These are phyloP conservation scores for Parazoanthus swiftii DNA, from an alignment of 92 coral and sea anemone genomes.

Conservation along the genomic window DNA sequence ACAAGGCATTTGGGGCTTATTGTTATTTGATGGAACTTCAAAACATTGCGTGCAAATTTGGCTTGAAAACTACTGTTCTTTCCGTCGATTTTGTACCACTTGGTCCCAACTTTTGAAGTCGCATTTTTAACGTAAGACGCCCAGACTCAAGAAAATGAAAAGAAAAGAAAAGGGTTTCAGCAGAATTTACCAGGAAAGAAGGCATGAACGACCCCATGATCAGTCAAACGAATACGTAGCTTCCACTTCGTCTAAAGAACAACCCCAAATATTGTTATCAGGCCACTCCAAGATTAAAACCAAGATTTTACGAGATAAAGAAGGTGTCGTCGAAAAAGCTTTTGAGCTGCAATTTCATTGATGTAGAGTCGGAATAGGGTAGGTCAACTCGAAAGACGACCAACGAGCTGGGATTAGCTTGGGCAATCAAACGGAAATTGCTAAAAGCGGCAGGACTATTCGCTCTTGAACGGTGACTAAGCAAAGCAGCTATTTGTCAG, in stretches of 20 bases:
- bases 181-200: slow-evolving; percentile 25
- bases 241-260: slow-evolving; percentile 7
- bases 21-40: neutral
- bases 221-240: neutral
- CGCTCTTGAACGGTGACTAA: no score
- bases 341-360: neutral
- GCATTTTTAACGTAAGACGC: slow-evolving; percentile 1
- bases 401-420: neutral
- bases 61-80: neutral
- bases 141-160: neutral
- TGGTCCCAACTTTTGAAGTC: neutral
- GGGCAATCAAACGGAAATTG: no score
- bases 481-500: no score
- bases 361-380: slow-evolving; percentile 10
- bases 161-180: slow-evolving; percentile 21
- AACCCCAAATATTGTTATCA: neutral
- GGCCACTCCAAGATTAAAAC: neutral
- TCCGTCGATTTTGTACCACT: neutral
- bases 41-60: neutral
- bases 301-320: neutral
- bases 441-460: no score
- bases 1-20: slow-evolving; percentile 18
- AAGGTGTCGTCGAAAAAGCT: slow-evolving; percentile 5
- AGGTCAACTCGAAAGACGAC: neutral
- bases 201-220: slow-evolving; percentile 2